These are phyloP conservation scores for Xestia ashworthii DNA, from an alignment of 2,888 invertebrate species.

Conservation along the genomic window DNA sequence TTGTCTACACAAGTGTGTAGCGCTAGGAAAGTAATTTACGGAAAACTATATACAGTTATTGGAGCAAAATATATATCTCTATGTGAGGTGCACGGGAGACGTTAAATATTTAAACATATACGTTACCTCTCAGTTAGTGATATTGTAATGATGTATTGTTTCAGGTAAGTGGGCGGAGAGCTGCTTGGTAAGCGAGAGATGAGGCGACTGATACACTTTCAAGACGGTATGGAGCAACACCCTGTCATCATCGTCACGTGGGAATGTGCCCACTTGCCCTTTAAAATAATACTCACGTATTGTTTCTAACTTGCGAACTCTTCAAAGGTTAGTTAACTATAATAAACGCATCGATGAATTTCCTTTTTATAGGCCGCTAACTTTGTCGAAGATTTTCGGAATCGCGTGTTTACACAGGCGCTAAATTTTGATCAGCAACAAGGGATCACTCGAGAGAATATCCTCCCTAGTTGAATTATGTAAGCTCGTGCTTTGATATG, in stretches of 20 bases:
- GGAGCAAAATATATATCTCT: constrained; percentile 24
- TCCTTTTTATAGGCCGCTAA: constrained; percentile 58
- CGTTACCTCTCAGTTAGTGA: constrained; percentile 81
- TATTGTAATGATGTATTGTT: constrained; percentile 90
- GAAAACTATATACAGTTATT: neutral
- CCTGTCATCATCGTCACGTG: constrained; percentile 74
- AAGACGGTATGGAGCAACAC: constrained; percentile 80
- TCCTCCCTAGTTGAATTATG: constrained; percentile 82
- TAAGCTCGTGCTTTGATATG: constrained; percentile 86
- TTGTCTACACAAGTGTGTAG: neutral
- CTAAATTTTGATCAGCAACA: constrained; percentile 78
- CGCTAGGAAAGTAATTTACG: neutral
- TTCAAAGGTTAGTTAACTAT: constrained; percentile 65
- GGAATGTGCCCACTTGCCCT: constrained; percentile 68
- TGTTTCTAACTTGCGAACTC: constrained; percentile 36
- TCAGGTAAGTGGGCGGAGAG: constrained; percentile 88
- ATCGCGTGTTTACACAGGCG: constrained; percentile 75
- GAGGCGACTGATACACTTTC: constrained; percentile 81
- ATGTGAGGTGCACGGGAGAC: constrained; percentile 50
- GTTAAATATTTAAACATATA: constrained; percentile 78
- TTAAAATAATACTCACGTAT: constrained; percentile 54
- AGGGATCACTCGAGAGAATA: constrained; percentile 74
- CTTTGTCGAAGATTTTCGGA: constrained; percentile 62
- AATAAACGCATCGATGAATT: constrained; percentile 45
- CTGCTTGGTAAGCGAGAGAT: constrained; percentile 79